These are phyloP conservation scores for Cynopterus brachyotis DNA, from an alignment of 2,113 vertebrate species.

Conservation along the genomic window DNA sequence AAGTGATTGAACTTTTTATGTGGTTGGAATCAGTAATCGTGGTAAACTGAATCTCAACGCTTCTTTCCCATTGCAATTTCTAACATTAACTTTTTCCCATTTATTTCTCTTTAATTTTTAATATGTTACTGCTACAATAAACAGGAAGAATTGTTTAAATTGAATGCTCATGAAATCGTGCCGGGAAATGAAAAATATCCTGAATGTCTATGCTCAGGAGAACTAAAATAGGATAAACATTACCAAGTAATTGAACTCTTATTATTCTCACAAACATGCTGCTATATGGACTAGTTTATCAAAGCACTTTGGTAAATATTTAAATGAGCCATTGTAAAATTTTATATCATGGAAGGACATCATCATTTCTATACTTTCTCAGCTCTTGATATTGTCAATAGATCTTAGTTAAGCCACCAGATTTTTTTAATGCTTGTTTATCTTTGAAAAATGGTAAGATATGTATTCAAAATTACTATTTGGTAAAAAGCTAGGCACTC, in stretches of 20 bases:
- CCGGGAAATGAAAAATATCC: slow-evolving; percentile 27
- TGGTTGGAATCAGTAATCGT: neutral
- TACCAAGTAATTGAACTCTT: neutral
- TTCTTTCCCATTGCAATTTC: neutral
- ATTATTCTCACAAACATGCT: slow-evolving; percentile 28
- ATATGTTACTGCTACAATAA: slow-evolving; percentile 17
- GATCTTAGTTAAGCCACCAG: neutral
- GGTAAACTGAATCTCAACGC: neutral
- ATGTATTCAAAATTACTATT: neutral
- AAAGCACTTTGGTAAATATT: neutral
- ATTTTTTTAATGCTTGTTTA: neutral
- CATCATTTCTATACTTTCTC: neutral
- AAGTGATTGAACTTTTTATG: neutral
- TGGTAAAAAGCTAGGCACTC: neutral
- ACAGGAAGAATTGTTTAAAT: slow-evolving; percentile 49
- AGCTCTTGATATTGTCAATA: neutral
- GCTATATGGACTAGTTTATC: neutral
- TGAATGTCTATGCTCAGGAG: neutral
- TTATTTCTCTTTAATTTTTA: slow-evolving; percentile 17
- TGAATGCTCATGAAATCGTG: slow-evolving; percentile 48
- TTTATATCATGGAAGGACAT: neutral
- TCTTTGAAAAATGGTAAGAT: neutral
- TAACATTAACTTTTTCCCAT: neutral
- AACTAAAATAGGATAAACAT: slow-evolving; percentile 21
- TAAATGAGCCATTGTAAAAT: slow-evolving; percentile 11